phyloP scores from a whole-genome alignment of 2,797 vertebrate species.

The Enteromius afrohamiltoni region DNA sequence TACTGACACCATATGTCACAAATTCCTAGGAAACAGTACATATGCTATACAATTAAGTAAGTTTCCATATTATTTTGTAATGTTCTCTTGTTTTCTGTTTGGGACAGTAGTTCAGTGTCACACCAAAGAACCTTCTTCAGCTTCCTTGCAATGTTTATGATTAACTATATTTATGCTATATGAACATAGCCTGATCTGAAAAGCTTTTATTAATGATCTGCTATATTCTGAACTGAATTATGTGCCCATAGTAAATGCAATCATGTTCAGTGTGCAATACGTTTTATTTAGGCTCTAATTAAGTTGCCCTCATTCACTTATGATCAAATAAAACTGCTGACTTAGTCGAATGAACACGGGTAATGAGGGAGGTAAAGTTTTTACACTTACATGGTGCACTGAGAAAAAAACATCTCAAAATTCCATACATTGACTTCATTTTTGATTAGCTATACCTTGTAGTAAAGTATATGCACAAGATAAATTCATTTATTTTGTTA shows the following conservation, averaged over 20 bases:
- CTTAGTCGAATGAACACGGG: background rate
- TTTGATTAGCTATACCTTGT: background rate
- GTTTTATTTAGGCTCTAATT: background rate
- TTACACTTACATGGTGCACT: background rate
- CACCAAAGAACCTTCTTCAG: background rate
- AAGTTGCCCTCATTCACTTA: background rate
- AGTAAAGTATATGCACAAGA: background rate
- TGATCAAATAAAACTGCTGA: conserved; percentile 18
- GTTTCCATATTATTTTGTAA: background rate
- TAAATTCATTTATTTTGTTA: background rate
- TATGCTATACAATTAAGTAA: background rate
- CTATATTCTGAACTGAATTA: background rate
- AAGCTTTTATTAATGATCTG: conserved; percentile 1
- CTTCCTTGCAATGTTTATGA: background rate
- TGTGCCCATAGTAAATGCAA: background rate
- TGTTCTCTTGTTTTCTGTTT: background rate
- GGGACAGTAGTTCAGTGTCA: conserved; percentile 11
- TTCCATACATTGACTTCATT: background rate
- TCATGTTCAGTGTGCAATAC: background rate
- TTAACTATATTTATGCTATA: background rate
- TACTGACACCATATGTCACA: background rate
- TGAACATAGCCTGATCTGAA: background rate
- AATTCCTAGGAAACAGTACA: background rate
- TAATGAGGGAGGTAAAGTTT: background rate
- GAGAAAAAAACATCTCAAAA: background rate